phyloP scores from a whole-genome alignment of 2,113 vertebrate genomes.

The Aptenodytes patagonicus region DNA sequence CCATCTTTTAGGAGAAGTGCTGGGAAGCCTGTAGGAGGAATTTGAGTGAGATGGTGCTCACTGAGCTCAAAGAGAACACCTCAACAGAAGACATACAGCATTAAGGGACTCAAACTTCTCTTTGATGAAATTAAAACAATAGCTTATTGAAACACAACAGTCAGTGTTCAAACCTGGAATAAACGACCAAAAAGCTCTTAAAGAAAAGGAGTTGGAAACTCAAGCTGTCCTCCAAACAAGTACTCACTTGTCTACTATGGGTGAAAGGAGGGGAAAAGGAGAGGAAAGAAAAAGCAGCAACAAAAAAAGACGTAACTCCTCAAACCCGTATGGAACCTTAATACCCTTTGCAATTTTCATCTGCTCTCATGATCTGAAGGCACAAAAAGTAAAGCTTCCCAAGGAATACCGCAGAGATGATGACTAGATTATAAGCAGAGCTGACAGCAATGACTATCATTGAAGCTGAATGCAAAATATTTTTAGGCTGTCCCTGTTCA shows the following conservation, averaged over 20 bases:
- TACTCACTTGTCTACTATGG: background rate
- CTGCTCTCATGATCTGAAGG: background rate
- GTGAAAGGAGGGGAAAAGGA: background rate
- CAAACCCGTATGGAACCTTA: background rate
- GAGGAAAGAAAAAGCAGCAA: background rate
- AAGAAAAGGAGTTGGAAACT: background rate
- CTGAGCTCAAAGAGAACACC: background rate
- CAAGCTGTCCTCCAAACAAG: background rate
- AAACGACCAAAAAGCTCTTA: background rate
- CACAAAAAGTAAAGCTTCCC: background rate
- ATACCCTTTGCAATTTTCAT: background rate
- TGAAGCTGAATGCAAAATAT: background rate
- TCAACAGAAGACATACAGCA: fast-evolving
- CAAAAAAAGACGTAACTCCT: background rate
- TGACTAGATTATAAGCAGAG: background rate
- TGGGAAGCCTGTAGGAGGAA: background rate
- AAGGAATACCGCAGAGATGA: background rate
- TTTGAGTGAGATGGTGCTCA: background rate
- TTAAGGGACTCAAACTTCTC: background rate
- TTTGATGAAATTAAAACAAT: background rate
- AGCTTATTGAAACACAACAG: background rate
- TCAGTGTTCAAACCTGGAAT: background rate
- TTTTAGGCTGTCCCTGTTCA: background rate
- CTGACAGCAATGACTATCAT: background rate
- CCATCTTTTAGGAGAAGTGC: background rate